Base-by-base conservation (phyloP, 2,888 invertebrate genomes). In the Conus canariensis region DNA sequence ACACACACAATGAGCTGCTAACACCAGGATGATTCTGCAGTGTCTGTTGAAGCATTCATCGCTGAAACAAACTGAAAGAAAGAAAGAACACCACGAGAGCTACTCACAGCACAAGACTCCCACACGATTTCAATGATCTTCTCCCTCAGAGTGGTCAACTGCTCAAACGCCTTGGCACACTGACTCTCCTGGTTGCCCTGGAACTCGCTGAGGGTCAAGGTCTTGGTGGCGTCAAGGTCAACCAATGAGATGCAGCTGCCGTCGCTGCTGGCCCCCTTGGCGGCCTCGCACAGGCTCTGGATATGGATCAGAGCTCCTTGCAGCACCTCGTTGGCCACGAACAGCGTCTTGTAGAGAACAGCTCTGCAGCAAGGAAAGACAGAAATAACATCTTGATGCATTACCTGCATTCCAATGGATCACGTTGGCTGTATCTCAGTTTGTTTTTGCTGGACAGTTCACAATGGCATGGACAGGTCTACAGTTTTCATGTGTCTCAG, bases 241-340 rank as follows among this genome's bases (percentile, higher is more conserved):
- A 96, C 93, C 64, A 96, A 91, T 19, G 92, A 91, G 89, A 96
- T 94, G 60, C 94, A 93, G 19, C 93, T 93, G 3, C 92, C 91
- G 70, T 91, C 90, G 14, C 90, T 91, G 60, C 88, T 80, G 7
- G 88, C 94, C 30, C 94, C 94, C 22, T 94, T 95, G 8, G 96
- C 96, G 14, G 95, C 93, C 92, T 96, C 95, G 93, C 95, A 96
- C 85, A 96, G 90, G 74, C 93, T 93, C 30, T 95, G 93, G 0
- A 96, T 95, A 90, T 96, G 96, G 25, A 96, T 93, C 87, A 96
- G 89, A 90, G 96, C 96, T 12, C 96, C 96, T 90, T 95, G 96
- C 16, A 96, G 93, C 8, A 96, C 94, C 91, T 96, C 96, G 92
- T 96, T 96, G 88, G 95, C 95, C 30, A 94, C 92, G 91, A 96